Base-by-base conservation (phyloP, 2,797 vertebrate species). In the Chaetophractus vellerosus region DNA sequence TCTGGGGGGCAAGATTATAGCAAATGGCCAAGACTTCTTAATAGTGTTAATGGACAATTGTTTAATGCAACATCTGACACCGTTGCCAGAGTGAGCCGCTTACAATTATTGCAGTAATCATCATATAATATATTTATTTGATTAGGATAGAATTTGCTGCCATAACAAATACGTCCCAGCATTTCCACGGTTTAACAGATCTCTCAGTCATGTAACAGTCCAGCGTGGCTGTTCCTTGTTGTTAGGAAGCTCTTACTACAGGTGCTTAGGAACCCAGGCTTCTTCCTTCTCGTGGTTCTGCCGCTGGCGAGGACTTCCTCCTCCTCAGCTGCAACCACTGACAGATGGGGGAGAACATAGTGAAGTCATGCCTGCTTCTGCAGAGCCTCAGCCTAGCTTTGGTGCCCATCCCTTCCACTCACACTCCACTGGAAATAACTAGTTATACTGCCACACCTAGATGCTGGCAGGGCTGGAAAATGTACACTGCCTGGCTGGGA, bases 21-120 rank as follows among this genome's bases (percentile, higher is more conserved):
- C 63, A 90, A 71, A 84, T 45, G 66, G 63, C 59, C 86, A 69
- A 8, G 14, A 71, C 79, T 96, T 94, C 41, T 18, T 93, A 92
- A 66, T 31, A 78, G 10, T 21, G 6, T 61, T 91, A 59, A 59
- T 71, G 24, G 83, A 61, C n/a, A 24, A 68, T 85, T 89, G 8
- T 92, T 57, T 87, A 76, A 69, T 38, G 28, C 72, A 50, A 2
- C 45, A 68, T 64, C 80, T 63, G 64, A 72, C 33, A 48, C n/a
- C 36, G 15, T 86, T n/a, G 69, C 36, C 16, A 14, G 14, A 24
- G 24, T 19, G 45, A 75, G 26, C 45, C 12, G 18, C 45, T 31
- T 48, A 28, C 76, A 59, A 2, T 41, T 66, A 16, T 31, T 89
- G 23, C 16, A 28, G 36, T 82, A 31, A 57, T 74, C 87, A 59